Base-by-base conservation (phyloP, 2,888 invertebrate genomes). In the Hypercompe scribonia region DNA sequence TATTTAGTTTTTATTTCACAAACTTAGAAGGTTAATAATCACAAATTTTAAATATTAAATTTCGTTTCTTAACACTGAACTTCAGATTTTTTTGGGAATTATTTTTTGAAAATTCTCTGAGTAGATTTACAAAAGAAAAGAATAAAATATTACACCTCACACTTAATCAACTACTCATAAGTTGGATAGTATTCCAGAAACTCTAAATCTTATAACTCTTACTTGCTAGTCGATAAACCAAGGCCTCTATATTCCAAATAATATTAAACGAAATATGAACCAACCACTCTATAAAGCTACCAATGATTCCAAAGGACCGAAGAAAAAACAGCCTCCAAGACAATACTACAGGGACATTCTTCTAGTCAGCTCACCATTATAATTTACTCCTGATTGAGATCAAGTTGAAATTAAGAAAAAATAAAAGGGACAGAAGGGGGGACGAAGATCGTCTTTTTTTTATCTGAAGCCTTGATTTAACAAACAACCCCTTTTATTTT, bases 371-470 rank as follows among this genome's bases (percentile, higher is more conserved):
- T 93, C 91, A 88, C 94, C 93, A 93, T 95, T 95, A 95, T 94
- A 95, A 95, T 95, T 95, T 95, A 94, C 93, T 92, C 90, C 91
- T 94, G 95, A 95, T 95, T 95, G 94, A 90, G 94, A 95, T 95
- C 95, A 94, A 93, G 88, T 92, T 88, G 92, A 94, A 95, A 95
- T 95, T 95, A 95, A 95, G 94, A 95, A 95, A 95, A 95, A 95
- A 94, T 93, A 95, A 94, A 93, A 89, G 72, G 90, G 87, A 92
- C 92, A 93, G 94, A 93, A 46, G 89, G 88, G n/a, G 87, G 84
- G 77, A 81, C 73, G 83, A 82, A 88, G 93, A 93, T 93, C 93
- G 92, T 93, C 90, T 91, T 91, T 89, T 83, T 93, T 94, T 54
- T 93, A 94, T 94, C 93, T 89, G 87, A 86, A 89, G 91, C 88